Evolutionary conservation across 2,113 vertebrate species (phyloP).

Genomic region (Poicephalus meyeri): DNA sequence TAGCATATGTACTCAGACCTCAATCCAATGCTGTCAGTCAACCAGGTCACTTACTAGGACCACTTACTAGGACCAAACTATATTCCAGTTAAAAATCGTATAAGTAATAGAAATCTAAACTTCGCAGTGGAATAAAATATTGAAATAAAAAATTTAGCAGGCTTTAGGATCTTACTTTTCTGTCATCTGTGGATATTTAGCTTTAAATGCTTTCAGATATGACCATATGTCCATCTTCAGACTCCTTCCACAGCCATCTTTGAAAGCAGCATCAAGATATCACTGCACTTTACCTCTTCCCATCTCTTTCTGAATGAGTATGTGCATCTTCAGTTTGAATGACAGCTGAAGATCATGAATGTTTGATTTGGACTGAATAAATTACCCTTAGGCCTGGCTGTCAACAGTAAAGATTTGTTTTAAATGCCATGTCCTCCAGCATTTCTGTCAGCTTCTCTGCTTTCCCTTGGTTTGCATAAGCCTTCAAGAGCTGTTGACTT

Average conservation of each 20-base stretch:
- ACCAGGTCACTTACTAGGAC: not conserved
- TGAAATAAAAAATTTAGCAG: not conserved
- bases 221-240: not conserved
- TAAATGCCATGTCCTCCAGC: not conserved
- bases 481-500: not conserved
- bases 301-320: not conserved
- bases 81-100: not conserved
- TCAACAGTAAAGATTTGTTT: not conserved
- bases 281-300: not conserved
- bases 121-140: not conserved
- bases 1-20: not conserved
- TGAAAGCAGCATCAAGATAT: not conserved
- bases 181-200: not conserved
- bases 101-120: not conserved
- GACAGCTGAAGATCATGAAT: not conserved
- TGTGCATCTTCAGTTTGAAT: not conserved
- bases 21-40: rapidly evolving
- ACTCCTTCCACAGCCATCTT: not conserved
- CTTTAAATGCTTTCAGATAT: not conserved
- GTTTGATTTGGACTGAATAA: not conserved
- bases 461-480: not conserved
- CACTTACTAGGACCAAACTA: not conserved
- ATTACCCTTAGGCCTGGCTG: not conserved
- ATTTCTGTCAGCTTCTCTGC: not conserved
- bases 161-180: not conserved